Percentiles rank a stretch among this genome's conserved stretches.
Evolutionary conservation across 2,888 invertebrate species (phyloP).

Genomic region (Cephus spinipes): DNA sequence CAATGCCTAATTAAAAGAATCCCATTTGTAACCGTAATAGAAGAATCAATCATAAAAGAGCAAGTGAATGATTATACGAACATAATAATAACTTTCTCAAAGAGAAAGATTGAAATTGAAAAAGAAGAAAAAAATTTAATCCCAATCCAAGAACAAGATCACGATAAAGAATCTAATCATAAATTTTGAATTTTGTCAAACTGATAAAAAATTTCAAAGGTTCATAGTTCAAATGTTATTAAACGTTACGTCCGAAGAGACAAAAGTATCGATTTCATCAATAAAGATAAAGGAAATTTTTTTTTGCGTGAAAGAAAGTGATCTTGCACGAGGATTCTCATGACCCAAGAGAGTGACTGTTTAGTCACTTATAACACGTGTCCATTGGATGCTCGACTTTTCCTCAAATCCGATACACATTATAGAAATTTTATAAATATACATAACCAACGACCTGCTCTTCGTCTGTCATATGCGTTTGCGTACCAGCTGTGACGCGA

Average conservation of each 20-base stretch:
- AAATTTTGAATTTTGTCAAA: neutral
- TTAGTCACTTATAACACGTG: neutral
- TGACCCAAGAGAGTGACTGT: neutral
- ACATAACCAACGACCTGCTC: neutral
- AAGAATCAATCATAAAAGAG: neutral
- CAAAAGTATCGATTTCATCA: neutral
- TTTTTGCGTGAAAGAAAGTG: neutral
- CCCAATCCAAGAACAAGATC: neutral
- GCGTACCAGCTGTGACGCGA: neutral
- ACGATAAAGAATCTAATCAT: too few relatives aligned
- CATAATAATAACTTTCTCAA: neutral
- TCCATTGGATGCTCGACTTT: neutral
- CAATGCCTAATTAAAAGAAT: neutral
- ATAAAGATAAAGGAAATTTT: neutral
- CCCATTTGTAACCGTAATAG: neutral
- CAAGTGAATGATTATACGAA: neutral
- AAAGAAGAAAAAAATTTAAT: neutral
- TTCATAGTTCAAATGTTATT: neutral
- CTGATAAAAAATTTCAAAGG: neutral
- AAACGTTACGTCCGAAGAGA: neutral
- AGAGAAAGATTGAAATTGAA: too few relatives aligned
- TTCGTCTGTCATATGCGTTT: neutral
- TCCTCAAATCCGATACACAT: neutral
- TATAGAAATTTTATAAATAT: conserved; percentile 1
- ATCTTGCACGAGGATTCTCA: neutral